A percentile compares a stretch with the other conserved stretches of the same genome.
phyloP scores from a whole-genome alignment of 1,140 invertebrate genomes.

The Cylas formicarius region DNA sequence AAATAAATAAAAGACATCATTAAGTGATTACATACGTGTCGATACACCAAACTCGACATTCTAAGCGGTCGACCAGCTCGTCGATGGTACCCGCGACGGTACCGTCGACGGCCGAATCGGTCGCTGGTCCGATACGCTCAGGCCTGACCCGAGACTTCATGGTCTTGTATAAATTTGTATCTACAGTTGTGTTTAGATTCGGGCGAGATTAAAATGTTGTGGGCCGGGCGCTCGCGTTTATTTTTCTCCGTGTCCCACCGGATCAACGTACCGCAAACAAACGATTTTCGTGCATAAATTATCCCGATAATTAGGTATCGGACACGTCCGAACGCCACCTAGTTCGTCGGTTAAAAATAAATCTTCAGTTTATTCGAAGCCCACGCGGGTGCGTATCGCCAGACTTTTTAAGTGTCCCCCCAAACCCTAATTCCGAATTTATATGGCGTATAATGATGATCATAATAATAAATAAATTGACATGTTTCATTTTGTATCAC shows the following conservation, averaged over 20 bases:
- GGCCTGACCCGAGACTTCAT: slow-evolving; percentile 35
- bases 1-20: slow-evolving; percentile 36
- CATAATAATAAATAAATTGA: too few relatives aligned
- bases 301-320: slow-evolving; percentile 26
- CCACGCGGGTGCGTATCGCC: too few relatives aligned
- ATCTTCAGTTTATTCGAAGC: slow-evolving; percentile 21
- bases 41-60: slow-evolving; percentile 40
- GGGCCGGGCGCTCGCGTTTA: slow-evolving; percentile 35
- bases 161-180: slow-evolving; percentile 41
- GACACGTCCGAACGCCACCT: slow-evolving; percentile 22
- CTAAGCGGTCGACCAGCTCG: slow-evolving; percentile 24
- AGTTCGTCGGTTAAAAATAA: slow-evolving; percentile 23
- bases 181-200: slow-evolving; percentile 36
- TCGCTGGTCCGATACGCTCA: slow-evolving; percentile 24
- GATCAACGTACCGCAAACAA: slow-evolving; percentile 30
- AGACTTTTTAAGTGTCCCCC: too few relatives aligned
- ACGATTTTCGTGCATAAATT: slow-evolving; percentile 29
- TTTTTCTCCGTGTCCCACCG: slow-evolving; percentile 26
- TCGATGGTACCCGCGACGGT: neutral
- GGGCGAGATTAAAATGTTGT: slow-evolving; percentile 37
- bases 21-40: slow-evolving; percentile 41
- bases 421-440: too few relatives aligned
- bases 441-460: too few relatives aligned
- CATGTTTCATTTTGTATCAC: too few relatives aligned
- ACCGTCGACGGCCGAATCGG: neutral